Conservation (phyloP, 2,888 invertebrate species). For the Argyresthia albistria region DNA sequence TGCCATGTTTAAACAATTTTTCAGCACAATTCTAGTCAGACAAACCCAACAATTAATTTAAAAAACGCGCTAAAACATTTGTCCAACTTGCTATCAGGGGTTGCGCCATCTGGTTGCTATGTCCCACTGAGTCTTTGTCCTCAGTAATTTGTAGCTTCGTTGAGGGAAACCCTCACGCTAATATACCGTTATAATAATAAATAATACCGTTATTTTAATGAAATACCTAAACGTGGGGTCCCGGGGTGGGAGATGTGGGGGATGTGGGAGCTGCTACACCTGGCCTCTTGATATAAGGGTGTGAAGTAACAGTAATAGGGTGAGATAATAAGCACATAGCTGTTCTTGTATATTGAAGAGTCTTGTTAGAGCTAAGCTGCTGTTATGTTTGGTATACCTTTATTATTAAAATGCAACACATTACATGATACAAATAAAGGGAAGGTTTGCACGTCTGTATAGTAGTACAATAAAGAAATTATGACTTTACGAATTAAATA, state of each 20-base stretch:
- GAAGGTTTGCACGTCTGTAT: too few relatives aligned
- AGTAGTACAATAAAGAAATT: too few relatives aligned
- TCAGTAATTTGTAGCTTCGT: conserved; percentile 62
- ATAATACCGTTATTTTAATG: conserved; percentile 65
- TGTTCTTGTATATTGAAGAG: too few relatives aligned
- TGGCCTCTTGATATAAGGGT: conserved; percentile 12
- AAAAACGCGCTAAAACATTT: background rate
- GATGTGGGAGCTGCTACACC: conserved; percentile 21
- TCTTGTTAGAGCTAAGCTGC: too few relatives aligned
- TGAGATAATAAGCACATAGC: too few relatives aligned
- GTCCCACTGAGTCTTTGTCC: conserved; percentile 64
- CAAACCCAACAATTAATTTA: background rate
- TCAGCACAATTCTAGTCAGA: too few relatives aligned
- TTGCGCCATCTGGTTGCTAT: conserved; percentile 51
- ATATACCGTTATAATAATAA: conserved; percentile 23
- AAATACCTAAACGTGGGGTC: conserved; percentile 24
- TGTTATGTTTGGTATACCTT: too few relatives aligned
- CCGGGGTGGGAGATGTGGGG: conserved; percentile 14
- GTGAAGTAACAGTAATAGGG: background rate
- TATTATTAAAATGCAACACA: too few relatives aligned
- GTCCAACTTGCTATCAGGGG: conserved; percentile 8
- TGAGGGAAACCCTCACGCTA: conserved; percentile 42
- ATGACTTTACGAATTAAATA: too few relatives aligned
- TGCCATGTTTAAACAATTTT: too few relatives aligned
- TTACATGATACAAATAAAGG: too few relatives aligned